Evolutionary conservation across 1,140 invertebrate species (phyloP).

Genomic region (Lineus longissimus): DNA sequence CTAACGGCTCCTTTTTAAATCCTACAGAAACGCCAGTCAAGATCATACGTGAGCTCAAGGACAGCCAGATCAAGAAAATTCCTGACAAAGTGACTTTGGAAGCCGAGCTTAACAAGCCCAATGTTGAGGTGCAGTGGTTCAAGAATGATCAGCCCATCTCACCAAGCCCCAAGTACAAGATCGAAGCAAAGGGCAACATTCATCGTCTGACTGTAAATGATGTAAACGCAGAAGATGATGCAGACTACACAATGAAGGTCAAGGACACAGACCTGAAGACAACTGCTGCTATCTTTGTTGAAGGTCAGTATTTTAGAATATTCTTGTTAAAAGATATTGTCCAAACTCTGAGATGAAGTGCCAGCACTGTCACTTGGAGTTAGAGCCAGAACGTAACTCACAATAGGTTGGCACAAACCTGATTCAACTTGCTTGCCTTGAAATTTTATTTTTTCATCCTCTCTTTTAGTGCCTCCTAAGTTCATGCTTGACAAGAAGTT

Average conservation of each 20-base stretch:
- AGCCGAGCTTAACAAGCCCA: slow-evolving; percentile 75
- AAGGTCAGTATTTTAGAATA: slow-evolving; percentile 26
- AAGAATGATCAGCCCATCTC: slow-evolving; percentile 47
- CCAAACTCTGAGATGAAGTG: not conserved
- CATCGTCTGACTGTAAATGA: slow-evolving; percentile 40
- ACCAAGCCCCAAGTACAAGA: slow-evolving; percentile 42
- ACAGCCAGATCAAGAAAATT: too few relatives aligned
- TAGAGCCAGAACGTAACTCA: not conserved
- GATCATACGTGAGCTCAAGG: too few relatives aligned
- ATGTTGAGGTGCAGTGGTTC: slow-evolving; percentile 78
- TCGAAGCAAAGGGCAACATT: slow-evolving; percentile 37
- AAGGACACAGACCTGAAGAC: slow-evolving; percentile 49
- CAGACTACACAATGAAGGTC: slow-evolving; percentile 40
- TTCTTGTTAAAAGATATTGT: not conserved
- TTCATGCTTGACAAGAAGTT: slow-evolving; percentile 43
- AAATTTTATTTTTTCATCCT: slow-evolving; percentile 13
- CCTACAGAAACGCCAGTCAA: too few relatives aligned
- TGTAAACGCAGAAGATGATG: slow-evolving; percentile 40
- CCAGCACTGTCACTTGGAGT: not conserved
- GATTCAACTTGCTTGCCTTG: not conserved
- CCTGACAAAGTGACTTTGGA: slow-evolving; percentile 63
- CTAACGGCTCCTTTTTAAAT: slow-evolving; percentile 7
- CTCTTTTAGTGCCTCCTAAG: slow-evolving; percentile 40
- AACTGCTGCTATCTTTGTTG: slow-evolving; percentile 57
- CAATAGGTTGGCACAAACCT: not conserved